phyloP scores from a whole-genome alignment of 64 coral and sea anemone genomes.

The Platygyra sinensis region DNA sequence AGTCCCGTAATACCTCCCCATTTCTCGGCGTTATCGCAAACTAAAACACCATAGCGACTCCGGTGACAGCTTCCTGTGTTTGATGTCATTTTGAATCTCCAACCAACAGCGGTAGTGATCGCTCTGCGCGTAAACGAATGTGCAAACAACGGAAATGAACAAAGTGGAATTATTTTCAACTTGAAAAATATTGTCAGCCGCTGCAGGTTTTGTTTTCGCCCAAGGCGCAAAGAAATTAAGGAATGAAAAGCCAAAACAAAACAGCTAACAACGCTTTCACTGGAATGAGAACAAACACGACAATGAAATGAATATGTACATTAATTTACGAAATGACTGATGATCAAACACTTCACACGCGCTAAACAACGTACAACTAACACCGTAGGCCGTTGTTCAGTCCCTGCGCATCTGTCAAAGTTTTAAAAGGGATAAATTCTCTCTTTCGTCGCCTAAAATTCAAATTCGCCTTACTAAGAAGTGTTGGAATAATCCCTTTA shows the following conservation, averaged over 20 bases:
- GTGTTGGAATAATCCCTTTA: constrained; percentile 51
- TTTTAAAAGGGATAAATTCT: not conserved
- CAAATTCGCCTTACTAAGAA: not conserved
- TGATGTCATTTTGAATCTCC: constrained; percentile 8
- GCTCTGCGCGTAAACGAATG: not conserved
- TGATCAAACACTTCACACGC: not conserved
- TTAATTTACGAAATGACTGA: constrained; percentile 13
- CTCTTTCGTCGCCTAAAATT: not conserved
- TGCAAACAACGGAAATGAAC: constrained; percentile 45
- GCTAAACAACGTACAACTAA: constrained; percentile 17
- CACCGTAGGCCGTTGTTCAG: not conserved
- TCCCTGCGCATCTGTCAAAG: constrained; percentile 47
- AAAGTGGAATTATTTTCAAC: constrained; percentile 14
- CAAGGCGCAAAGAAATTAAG: not conserved
- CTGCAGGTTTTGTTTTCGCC: not conserved
- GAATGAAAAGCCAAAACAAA: constrained; percentile 14
- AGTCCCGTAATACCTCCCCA: constrained; percentile 4
- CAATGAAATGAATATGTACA: constrained; percentile 24
- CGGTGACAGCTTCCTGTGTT: constrained; percentile 24
- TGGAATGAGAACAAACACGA: constrained; percentile 5
- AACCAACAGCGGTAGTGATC: not conserved
- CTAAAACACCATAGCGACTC: constrained; percentile 36
- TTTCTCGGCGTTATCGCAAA: constrained; percentile 45
- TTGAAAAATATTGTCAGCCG: constrained; percentile 16
- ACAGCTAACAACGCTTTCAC: constrained; percentile 26